These are phyloP conservation scores for Apamea anceps DNA, from an alignment of 2,888 invertebrate genomes.

Conservation along the genomic window DNA sequence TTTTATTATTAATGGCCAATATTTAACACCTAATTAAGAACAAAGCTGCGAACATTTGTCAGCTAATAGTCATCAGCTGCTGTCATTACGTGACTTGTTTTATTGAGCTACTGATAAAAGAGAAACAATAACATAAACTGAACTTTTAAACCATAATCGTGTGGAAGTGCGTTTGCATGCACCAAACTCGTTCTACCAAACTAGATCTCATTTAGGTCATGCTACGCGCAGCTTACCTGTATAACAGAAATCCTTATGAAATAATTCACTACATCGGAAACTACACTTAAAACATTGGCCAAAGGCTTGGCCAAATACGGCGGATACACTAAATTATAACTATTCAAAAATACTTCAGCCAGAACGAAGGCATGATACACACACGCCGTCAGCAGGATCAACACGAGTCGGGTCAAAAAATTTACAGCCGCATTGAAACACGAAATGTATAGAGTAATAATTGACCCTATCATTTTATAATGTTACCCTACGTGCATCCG, in stretches of 20 bases:
- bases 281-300: constrained; percentile 61
- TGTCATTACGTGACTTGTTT: constrained; percentile 7
- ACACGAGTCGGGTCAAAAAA: constrained; percentile 77
- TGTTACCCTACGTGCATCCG: constrained; percentile 50
- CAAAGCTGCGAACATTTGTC: not conserved
- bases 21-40: not conserved
- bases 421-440: constrained; percentile 79
- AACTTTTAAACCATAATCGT: not conserved
- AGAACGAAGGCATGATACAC: constrained; percentile 84
- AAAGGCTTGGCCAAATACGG: constrained; percentile 78
- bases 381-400: constrained; percentile 81
- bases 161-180: constrained; percentile 16
- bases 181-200: constrained; percentile 17
- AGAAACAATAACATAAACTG: constrained; percentile 7
- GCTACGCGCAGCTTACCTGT: constrained; percentile 71
- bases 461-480: constrained; percentile 73
- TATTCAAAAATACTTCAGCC: constrained; percentile 84
- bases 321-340: constrained; percentile 82
- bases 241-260: constrained; percentile 70
- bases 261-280: constrained; percentile 61
- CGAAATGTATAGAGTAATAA: constrained; percentile 70
- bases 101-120: constrained; percentile 3
- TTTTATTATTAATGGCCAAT: not conserved
- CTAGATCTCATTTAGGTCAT: not conserved
- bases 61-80: constrained; percentile 15